These are phyloP conservation scores for Rhincodon typus DNA, from an alignment of 2,797 vertebrate genomes.

Conservation along the genomic window DNA sequence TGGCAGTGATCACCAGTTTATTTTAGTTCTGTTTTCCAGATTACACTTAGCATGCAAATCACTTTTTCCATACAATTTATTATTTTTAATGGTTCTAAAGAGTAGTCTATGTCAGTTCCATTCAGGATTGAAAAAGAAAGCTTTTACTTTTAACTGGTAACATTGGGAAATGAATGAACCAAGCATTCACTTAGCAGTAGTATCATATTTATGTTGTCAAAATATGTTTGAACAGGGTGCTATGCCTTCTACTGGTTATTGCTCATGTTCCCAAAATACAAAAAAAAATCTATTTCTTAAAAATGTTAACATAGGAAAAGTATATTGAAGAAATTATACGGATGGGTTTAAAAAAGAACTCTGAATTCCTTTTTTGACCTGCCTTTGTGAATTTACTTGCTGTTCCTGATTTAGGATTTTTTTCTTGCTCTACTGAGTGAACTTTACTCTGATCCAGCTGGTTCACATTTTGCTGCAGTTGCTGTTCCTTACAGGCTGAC, in stretches of 20 bases:
- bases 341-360: neutral
- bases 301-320: neutral
- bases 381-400: neutral
- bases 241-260: neutral
- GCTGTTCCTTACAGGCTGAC: neutral
- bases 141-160: neutral
- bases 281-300: neutral
- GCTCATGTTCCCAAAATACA: neutral
- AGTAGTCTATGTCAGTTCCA: neutral
- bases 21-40: neutral
- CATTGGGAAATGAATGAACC: neutral
- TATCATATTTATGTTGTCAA: neutral
- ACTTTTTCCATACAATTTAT: neutral
- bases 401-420: neutral
- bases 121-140: neutral
- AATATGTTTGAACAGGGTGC: neutral
- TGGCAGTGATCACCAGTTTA: neutral
- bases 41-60: neutral
- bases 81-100: neutral
- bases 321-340: neutral
- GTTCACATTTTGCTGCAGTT: neutral
- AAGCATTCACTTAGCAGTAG: neutral
- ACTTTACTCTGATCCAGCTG: neutral
- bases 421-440: neutral
- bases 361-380: neutral